phyloP scores from a whole-genome alignment of 1,140 invertebrate species.

The Drosophila equinoxialis region DNA sequence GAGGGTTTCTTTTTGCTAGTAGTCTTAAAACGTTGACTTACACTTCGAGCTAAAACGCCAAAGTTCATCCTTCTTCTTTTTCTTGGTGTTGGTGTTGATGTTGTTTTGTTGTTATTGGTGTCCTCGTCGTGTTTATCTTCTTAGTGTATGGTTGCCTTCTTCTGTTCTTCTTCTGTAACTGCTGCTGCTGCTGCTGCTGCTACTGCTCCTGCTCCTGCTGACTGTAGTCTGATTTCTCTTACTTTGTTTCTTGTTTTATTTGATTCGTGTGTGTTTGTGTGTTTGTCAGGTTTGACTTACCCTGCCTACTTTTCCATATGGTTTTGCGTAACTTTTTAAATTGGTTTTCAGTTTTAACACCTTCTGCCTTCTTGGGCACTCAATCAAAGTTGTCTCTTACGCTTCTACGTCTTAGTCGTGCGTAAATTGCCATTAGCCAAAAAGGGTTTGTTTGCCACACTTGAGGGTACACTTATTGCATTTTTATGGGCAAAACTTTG shows the following conservation, averaged over 20 bases:
- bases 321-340: slow-evolving; percentile 74
- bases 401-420: slow-evolving; percentile 59
- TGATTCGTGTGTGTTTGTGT: slow-evolving; percentile 3
- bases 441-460: slow-evolving; percentile 49
- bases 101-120: slow-evolving; percentile 1
- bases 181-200: neutral
- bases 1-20: slow-evolving; percentile 20
- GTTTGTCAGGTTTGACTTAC: slow-evolving; percentile 25
- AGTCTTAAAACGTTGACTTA: slow-evolving; percentile 51
- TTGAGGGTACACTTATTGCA: slow-evolving; percentile 71
- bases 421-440: slow-evolving; percentile 77
- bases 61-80: slow-evolving; percentile 65
- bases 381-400: slow-evolving; percentile 69
- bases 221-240: slow-evolving; percentile 33
- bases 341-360: slow-evolving; percentile 78
- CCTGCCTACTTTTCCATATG: slow-evolving; percentile 66
- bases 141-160: slow-evolving; percentile 6
- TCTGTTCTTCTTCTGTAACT: neutral
- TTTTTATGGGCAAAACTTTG: slow-evolving; percentile 69
- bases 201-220: neutral
- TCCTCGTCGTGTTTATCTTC: slow-evolving; percentile 26
- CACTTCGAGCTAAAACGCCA: slow-evolving; percentile 52
- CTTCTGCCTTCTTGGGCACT: slow-evolving; percentile 61
- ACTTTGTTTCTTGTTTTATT: slow-evolving; percentile 19
- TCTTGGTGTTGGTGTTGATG: slow-evolving; percentile 28